phyloP scores from a whole-genome alignment of 1,140 invertebrate species.

The Dinothrombium tinctorium region DNA sequence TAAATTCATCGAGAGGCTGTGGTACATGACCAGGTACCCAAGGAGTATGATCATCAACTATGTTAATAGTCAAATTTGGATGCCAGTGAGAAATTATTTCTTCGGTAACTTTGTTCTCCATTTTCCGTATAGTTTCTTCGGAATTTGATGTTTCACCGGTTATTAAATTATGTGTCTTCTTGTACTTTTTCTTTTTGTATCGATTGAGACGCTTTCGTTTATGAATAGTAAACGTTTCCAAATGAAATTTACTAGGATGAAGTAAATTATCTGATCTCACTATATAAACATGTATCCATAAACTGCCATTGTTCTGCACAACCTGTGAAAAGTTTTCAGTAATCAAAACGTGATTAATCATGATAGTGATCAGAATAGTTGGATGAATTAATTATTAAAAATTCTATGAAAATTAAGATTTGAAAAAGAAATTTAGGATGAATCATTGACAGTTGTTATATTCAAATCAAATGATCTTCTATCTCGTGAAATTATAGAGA shows the following conservation, averaged over 20 bases:
- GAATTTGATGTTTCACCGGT: slow-evolving; percentile 66
- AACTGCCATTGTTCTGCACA: slow-evolving; percentile 73
- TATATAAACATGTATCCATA: slow-evolving; percentile 75
- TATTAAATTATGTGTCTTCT: slow-evolving; percentile 74
- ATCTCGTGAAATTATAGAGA: too few relatives aligned
- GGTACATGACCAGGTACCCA: slow-evolving; percentile 70
- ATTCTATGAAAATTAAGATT: too few relatives aligned
- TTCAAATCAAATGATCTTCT: too few relatives aligned
- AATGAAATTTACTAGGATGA: slow-evolving; percentile 34
- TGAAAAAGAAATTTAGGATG: too few relatives aligned
- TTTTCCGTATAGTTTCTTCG: slow-evolving; percentile 30
- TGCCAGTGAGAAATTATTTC: slow-evolving; percentile 97
- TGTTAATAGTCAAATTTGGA: slow-evolving; percentile 87
- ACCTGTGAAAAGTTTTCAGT: slow-evolving; percentile 7
- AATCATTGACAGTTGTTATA: too few relatives aligned
- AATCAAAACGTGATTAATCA: too few relatives aligned
- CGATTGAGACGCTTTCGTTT: slow-evolving; percentile 63
- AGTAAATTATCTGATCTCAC: slow-evolving; percentile 36
- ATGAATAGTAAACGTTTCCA: slow-evolving; percentile 42
- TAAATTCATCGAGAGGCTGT: slow-evolving; percentile 28
- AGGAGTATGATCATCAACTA: slow-evolving; percentile 77
- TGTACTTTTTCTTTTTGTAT: slow-evolving; percentile 65
- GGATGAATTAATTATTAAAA: too few relatives aligned
- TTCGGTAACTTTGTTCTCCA: slow-evolving; percentile 20
- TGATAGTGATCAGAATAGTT: too few relatives aligned